Evolutionary conservation across 2,797 vertebrate genomes (phyloP).

Genomic region (Lithobates sylvaticus): DNA sequence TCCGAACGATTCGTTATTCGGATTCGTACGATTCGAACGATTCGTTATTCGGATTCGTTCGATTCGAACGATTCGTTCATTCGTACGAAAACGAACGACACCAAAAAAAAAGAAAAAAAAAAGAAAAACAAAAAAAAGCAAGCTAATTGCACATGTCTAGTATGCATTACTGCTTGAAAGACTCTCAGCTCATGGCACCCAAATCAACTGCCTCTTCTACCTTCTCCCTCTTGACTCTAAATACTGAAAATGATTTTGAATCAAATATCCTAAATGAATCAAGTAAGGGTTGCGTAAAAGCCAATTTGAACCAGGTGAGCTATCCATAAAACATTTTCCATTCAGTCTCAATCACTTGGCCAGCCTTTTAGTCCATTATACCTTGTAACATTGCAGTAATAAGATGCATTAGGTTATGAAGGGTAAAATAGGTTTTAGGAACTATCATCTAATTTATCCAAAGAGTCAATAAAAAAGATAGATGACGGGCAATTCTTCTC

Average conservation of each 20-base stretch:
- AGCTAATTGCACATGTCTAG: too few species aligned
- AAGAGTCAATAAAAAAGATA: conserved; percentile 29
- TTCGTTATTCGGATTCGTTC: too few species aligned
- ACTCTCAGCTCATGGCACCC: too few species aligned
- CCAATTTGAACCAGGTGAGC: not conserved
- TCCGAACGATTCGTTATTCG: too few species aligned
- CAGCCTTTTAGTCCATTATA: conserved; percentile 46
- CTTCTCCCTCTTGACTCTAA: not conserved
- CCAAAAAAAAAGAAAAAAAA: too few species aligned
- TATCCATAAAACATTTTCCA: conserved; percentile 14
- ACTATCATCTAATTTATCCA: conserved; percentile 38
- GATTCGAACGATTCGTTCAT: too few species aligned
- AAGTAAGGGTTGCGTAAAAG: not conserved
- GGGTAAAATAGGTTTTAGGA: conserved; percentile 17
- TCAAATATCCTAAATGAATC: not conserved
- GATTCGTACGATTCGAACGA: too few species aligned
- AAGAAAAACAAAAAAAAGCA: too few species aligned
- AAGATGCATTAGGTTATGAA: conserved; percentile 49
- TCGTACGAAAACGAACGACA: too few species aligned
- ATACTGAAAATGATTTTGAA: not conserved
- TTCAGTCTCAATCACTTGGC: conserved; percentile 7
- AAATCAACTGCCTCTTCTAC: too few species aligned
- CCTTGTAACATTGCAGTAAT: conserved; percentile 18
- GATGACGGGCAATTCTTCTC: conserved; percentile 23
- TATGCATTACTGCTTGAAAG: too few species aligned